Percentiles rank a stretch among this genome's conserved stretches.
Evolutionary conservation across 2,797 vertebrate species (phyloP).

Genomic region (Simalia tracyae): DNA sequence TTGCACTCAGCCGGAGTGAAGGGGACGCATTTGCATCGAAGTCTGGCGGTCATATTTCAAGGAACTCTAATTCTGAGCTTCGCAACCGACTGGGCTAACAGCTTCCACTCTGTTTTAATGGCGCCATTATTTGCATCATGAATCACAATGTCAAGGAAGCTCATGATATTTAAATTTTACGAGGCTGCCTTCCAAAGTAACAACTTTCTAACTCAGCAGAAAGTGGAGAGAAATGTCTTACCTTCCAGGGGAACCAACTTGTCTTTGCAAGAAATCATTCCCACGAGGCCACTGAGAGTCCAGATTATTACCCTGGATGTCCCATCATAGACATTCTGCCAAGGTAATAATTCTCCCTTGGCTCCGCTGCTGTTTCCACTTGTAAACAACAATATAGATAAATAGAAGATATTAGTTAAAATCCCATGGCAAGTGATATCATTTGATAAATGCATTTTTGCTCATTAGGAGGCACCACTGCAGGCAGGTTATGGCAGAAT

Average conservation of each 20-base stretch:
- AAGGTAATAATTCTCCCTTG: constrained; percentile 44
- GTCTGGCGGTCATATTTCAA: constrained; percentile 48
- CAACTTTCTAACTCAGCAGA: constrained; percentile 56
- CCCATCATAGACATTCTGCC: constrained; percentile 18
- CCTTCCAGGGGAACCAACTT: constrained; percentile 41
- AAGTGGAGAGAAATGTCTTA: constrained; percentile 56
- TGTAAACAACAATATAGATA: constrained; percentile 19
- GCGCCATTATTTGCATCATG: constrained; percentile 50
- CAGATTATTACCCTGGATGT: constrained; percentile 48
- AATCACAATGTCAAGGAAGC: constrained; percentile 60
- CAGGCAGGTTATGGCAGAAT: not conserved
- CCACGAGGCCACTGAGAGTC: constrained; percentile 45
- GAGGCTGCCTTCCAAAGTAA: constrained; percentile 37
- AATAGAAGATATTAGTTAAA: constrained; percentile 43
- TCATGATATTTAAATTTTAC: constrained; percentile 63
- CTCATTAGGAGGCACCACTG: not conserved
- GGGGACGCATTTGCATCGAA: not conserved
- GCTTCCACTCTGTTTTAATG: constrained; percentile 52
- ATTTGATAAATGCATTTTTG: constrained; percentile 12
- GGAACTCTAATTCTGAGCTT: constrained; percentile 26
- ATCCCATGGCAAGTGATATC: constrained; percentile 9
- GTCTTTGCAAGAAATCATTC: constrained; percentile 52
- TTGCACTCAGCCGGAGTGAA: constrained; percentile 35
- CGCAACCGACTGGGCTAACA: constrained; percentile 39
- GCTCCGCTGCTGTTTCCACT: constrained; percentile 3